Percentiles rank a stretch among this genome's conserved stretches.
These are phyloP conservation scores for Pristionchus exspectatus DNA, from an alignment of 2,888 invertebrate genomes.

Conservation along the genomic window DNA sequence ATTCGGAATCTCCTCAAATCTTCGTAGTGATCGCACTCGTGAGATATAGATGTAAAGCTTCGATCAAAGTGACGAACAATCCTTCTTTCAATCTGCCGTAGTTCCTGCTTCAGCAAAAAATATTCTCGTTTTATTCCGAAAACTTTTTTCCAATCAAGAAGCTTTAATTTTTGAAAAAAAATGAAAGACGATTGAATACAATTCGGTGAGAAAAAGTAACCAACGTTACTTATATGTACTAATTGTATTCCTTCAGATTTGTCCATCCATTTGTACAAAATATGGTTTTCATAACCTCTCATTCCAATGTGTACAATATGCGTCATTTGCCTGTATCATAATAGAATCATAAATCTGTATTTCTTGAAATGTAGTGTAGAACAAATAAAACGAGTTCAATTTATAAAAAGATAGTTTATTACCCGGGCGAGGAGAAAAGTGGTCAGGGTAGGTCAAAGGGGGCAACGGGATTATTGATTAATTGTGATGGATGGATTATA, in stretches of 20 bases:
- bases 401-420: constrained; percentile 16
- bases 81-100: neutral
- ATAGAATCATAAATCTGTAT: neutral
- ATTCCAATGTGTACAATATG: too few species aligned
- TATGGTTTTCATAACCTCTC: too few species aligned
- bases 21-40: neutral
- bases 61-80: neutral
- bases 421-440: constrained; percentile 10
- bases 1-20: neutral
- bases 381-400: neutral
- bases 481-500: neutral
- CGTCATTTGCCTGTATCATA: too few species aligned
- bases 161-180: too few species aligned
- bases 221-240: too few species aligned
- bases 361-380: neutral
- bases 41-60: neutral
- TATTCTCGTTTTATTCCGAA: neutral
- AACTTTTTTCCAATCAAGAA: neutral
- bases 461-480: constrained; percentile 5
- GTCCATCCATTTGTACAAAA: too few species aligned
- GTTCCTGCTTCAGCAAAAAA: neutral
- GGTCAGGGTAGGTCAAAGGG: constrained; percentile 17
- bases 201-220: too few species aligned
- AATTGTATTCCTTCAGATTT: too few species aligned
- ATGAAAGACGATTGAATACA: too few species aligned